Evolutionary conservation across 2,797 vertebrate species (phyloP), one percentile per base, ranked within the genome.

Genomic region (Rhinatrema bivittatum): DNA sequence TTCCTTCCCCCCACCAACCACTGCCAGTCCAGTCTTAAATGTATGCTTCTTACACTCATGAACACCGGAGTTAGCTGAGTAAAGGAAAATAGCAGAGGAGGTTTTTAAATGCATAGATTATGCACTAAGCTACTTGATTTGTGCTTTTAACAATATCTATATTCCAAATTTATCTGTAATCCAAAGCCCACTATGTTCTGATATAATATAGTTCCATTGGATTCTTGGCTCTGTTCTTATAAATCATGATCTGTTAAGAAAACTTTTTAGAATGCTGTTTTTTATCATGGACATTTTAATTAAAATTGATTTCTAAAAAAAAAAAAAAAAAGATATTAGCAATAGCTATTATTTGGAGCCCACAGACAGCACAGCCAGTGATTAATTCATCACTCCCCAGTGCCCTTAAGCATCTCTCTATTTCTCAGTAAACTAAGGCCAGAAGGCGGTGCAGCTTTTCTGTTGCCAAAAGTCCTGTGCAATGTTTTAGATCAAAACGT

Each of bases 251-350:
- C 12, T 20, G 6, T 25, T 32, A 23, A 20, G 16, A 23, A 2
- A 27, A 17, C 24, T 35, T 38, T 17, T 50, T 16, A 25, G 19
- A 27, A 18, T n/a, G 9, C 10, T n/a, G 21, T 22, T 39, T 37
- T 50, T 50, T 42, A 51, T 46, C 6, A 32, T 40, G 34, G 26
- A 23, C 47, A 16, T 55, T 60, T 60, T 43, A 42, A 65, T 49
- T 55, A 44, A 49, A 39, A 44, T 39, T 47, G 39, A 49, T 55
- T 50, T 45, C 33, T 44, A 23, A 37, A n/a, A 18, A 15, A 5
- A 5, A 19, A n/a, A 6, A 25, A 25, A 42, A 36, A 20, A 22
- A 40, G 13, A 25, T 55, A 52, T 43, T 42, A 44, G 38, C 7
- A 50, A 30, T 35, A 23, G 38, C 34, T 7, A 14, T 31, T 58